phyloP scores from a whole-genome alignment of 2,113 vertebrate species.

The Vimba vimba region DNA sequence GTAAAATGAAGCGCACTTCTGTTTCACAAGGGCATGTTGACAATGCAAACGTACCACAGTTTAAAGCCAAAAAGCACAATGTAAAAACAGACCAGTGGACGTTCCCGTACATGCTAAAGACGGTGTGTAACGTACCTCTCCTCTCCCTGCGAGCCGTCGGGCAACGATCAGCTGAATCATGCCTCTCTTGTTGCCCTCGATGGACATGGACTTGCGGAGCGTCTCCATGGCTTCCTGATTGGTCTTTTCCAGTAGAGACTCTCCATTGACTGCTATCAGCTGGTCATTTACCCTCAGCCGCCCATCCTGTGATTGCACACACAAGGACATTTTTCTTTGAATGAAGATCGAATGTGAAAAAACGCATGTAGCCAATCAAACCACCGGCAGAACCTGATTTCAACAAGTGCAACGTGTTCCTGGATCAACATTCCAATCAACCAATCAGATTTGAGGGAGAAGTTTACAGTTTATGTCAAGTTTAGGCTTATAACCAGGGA shows the following conservation, averaged over 20 bases:
- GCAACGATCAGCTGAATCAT: slow-evolving; percentile 98
- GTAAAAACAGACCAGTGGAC: neutral
- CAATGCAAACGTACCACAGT: neutral
- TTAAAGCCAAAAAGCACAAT: neutral
- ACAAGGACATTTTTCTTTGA: neutral
- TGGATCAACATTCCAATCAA: too few relatives aligned
- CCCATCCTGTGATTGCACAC: slow-evolving; percentile 83
- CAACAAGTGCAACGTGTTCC: too few relatives aligned
- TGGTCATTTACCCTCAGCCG: slow-evolving; percentile 94
- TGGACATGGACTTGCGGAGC: slow-evolving; percentile 93
- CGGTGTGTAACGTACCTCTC: slow-evolving; percentile 79
- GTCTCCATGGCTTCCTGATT: slow-evolving; percentile 99
- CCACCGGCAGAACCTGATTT: neutral
- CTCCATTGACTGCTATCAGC: slow-evolving; percentile 94
- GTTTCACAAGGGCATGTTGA: neutral
- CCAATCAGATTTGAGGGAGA: too few relatives aligned
- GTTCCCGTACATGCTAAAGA: neutral
- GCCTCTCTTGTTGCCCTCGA: slow-evolving; percentile 94
- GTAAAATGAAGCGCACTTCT: neutral
- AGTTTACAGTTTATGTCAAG: too few relatives aligned
- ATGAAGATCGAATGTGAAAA: slow-evolving; percentile 62
- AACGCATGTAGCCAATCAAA: slow-evolving; percentile 3
- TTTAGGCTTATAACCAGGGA: too few relatives aligned
- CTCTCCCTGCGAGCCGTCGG: slow-evolving; percentile 79
- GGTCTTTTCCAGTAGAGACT: slow-evolving; percentile 90